Percentiles rank a stretch among this genome's conserved stretches.
phyloP scores from a whole-genome alignment of 2,888 invertebrate species.

The Drosophila mercatorum region DNA sequence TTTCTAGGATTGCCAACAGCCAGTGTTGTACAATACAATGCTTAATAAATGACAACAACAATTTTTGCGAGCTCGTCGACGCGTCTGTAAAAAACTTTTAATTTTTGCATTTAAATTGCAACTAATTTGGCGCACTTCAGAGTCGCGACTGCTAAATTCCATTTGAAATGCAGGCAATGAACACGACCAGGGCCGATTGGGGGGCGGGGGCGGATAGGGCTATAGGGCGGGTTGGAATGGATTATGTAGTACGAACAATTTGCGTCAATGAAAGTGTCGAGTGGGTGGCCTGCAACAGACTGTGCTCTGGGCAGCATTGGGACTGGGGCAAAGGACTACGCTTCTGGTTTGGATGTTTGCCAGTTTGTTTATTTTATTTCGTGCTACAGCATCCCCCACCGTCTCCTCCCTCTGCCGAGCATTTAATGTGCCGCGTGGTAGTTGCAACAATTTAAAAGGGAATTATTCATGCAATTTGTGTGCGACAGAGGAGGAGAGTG shows the following conservation, averaged over 20 bases:
- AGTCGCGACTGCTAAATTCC: conserved; percentile 56
- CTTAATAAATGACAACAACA: conserved; percentile 49
- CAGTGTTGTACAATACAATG: conserved; percentile 36
- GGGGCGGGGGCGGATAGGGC: neutral
- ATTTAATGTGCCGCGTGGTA: conserved; percentile 43
- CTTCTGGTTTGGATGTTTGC: conserved; percentile 50
- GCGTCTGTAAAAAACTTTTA: conserved; percentile 46
- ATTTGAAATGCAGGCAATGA: conserved; percentile 67
- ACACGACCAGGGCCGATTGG: neutral
- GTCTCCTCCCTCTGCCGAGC: neutral
- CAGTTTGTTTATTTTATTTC: conserved; percentile 72
- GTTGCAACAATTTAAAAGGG: conserved; percentile 78
- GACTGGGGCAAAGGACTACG: conserved; percentile 10
- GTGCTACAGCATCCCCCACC: neutral
- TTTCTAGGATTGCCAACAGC: neutral
- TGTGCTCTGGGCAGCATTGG: neutral
- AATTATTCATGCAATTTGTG: conserved; percentile 81
- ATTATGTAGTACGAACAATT: conserved; percentile 74
- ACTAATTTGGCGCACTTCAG: conserved; percentile 69
- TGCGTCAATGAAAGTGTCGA: conserved; percentile 75
- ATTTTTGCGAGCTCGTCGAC: conserved; percentile 15
- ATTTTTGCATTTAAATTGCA: conserved; percentile 78
- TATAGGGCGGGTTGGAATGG: conserved; percentile 16
- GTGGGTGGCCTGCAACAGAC: conserved; percentile 8
- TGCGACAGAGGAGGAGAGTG: neutral